Evolutionary conservation across 2,113 vertebrate species (phyloP).

Genomic region (human (Homo sapiens)): GRCh38 chr6:10113501-10114000

Average conservation of each 20-base stretch:
- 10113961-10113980: background rate
- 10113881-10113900: conserved; percentile 65
- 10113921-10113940: conserved; percentile 32
- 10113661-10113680: background rate
- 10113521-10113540: conserved; percentile 44
- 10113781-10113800: background rate
- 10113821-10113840: conserved; percentile 55
- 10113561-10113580: conserved; percentile 30
- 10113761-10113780: background rate
- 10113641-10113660: background rate
- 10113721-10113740: background rate
- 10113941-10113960: background rate
- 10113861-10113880: conserved; percentile 61
- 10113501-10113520: conserved; percentile 63
- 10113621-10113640: background rate
- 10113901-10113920: conserved; percentile 38
- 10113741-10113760: background rate
- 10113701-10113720: background rate
- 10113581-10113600: background rate
- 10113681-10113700: conserved; percentile 15
- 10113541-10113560: conserved; percentile 71
- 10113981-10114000: conserved; percentile 1
- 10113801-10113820: background rate
- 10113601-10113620: background rate
- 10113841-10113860: conserved; percentile 58